Evolutionary conservation across 2,888 invertebrate species (phyloP).

Genomic region (Zhuqinia jingwanae): DNA sequence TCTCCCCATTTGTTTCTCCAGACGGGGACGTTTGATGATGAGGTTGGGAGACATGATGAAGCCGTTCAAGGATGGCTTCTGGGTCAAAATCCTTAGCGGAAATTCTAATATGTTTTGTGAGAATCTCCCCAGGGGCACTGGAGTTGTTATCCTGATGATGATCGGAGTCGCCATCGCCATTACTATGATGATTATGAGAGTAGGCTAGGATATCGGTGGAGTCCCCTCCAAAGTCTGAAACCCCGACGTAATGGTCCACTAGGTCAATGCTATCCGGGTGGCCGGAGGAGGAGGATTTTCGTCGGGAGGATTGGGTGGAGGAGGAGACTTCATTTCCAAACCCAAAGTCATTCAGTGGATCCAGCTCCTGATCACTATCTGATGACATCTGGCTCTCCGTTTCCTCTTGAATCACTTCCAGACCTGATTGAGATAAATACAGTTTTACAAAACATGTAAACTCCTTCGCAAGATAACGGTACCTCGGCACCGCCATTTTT

Average conservation of each 20-base stretch:
- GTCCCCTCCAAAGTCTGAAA: slow-evolving; percentile 47
- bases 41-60: slow-evolving; percentile 75
- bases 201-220: slow-evolving; percentile 46
- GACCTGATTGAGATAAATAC: slow-evolving; percentile 67
- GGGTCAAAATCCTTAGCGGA: slow-evolving; percentile 79
- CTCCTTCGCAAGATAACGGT: neutral
- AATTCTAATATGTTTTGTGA: slow-evolving; percentile 78
- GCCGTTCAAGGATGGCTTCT: slow-evolving; percentile 74
- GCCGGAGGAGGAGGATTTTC: slow-evolving; percentile 47
- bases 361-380: slow-evolving; percentile 78
- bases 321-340: slow-evolving; percentile 43
- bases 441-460: slow-evolving; percentile 4
- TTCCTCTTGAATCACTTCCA: slow-evolving; percentile 79
- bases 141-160: slow-evolving; percentile 56
- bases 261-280: slow-evolving; percentile 56
- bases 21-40: slow-evolving; percentile 68
- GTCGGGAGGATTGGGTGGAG: too few species aligned
- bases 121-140: slow-evolving; percentile 73
- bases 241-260: slow-evolving; percentile 60
- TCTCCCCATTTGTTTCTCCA: slow-evolving; percentile 37
- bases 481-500: neutral
- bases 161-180: slow-evolving; percentile 47
- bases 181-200: neutral
- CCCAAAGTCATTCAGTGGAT: slow-evolving; percentile 61
- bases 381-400: slow-evolving; percentile 79